phyloP scores from a whole-genome alignment of 35 echinoderm and acorn worm species.

The Nesometra sesokonis region DNA sequence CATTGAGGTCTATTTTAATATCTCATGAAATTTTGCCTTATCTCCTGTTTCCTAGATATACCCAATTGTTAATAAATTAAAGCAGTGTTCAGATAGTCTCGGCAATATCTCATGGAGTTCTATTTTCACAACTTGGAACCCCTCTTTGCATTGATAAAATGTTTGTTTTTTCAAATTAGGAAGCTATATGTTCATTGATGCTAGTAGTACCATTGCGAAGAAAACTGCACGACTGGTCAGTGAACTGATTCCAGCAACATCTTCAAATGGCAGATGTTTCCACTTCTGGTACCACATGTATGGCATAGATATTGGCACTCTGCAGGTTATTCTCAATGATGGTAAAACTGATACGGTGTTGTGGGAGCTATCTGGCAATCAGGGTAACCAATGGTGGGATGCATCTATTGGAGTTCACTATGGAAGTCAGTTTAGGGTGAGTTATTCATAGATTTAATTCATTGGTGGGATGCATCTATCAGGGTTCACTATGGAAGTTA shows the following conservation, averaged over 20 bases:
- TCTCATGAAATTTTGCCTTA: too few relatives aligned
- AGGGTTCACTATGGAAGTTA: neutral
- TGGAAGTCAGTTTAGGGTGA: neutral
- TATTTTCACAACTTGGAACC: too few relatives aligned
- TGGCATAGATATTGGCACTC: conserved; percentile 43
- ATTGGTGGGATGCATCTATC: conserved; percentile 13
- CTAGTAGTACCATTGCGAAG: neutral
- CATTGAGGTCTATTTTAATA: too few relatives aligned
- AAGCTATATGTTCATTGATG: conserved; percentile 48
- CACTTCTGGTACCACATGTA: conserved; percentile 95
- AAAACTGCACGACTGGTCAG: conserved; percentile 30
- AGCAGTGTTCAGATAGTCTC: too few relatives aligned
- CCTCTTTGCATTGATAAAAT: neutral
- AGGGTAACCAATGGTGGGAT: conserved; percentile 35
- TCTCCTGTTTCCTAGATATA: too few relatives aligned
- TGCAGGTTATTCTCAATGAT: conserved; percentile 14
- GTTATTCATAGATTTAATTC: neutral
- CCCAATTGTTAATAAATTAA: too few relatives aligned
- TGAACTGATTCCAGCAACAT: conserved; percentile 6
- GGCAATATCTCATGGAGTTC: too few relatives aligned
- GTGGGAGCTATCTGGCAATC: conserved; percentile 30
- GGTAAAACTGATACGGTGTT: conserved; percentile 10
- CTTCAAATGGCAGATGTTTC: conserved; percentile 25
- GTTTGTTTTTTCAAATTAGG: conserved; percentile 10
- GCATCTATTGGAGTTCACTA: neutral